Evolutionary conservation across 1,140 invertebrate species (phyloP).

Genomic region (Lysiphlebus fabarum): DNA sequence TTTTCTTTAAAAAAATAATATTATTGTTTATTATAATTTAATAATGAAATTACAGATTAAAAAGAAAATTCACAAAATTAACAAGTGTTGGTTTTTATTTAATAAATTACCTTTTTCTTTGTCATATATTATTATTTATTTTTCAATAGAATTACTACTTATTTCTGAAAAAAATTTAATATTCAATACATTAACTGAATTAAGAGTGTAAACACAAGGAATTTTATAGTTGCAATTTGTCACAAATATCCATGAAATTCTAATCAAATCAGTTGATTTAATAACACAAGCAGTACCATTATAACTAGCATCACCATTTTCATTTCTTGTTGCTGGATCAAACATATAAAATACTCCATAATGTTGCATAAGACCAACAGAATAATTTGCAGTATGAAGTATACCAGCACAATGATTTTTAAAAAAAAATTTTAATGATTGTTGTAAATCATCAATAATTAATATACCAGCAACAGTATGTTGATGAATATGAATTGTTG

Average conservation of each 20-base stretch:
- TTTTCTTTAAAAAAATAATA: too few relatives aligned
- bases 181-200: constrained; percentile 37
- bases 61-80: too few relatives aligned
- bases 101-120: too few relatives aligned
- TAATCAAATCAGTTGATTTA: constrained; percentile 37
- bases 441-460: constrained; percentile 25
- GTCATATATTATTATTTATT: too few relatives aligned
- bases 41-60: too few relatives aligned
- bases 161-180: constrained; percentile 39
- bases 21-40: too few relatives aligned
- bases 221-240: constrained; percentile 35
- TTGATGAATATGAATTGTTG: constrained; percentile 31
- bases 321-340: constrained; percentile 36
- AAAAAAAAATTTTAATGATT: constrained; percentile 31
- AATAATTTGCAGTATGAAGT: constrained; percentile 33
- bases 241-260: constrained; percentile 35
- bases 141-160: constrained; percentile 8
- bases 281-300: constrained; percentile 38
- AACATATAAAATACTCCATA: constrained; percentile 44
- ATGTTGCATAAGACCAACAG: constrained; percentile 41
- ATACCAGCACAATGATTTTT: constrained; percentile 30
- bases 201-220: constrained; percentile 41
- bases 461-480: constrained; percentile 35
- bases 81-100: too few relatives aligned
- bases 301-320: constrained; percentile 23